phyloP scores from a whole-genome alignment of 1,140 invertebrate genomes.

The Streblospio benedicti region DNA sequence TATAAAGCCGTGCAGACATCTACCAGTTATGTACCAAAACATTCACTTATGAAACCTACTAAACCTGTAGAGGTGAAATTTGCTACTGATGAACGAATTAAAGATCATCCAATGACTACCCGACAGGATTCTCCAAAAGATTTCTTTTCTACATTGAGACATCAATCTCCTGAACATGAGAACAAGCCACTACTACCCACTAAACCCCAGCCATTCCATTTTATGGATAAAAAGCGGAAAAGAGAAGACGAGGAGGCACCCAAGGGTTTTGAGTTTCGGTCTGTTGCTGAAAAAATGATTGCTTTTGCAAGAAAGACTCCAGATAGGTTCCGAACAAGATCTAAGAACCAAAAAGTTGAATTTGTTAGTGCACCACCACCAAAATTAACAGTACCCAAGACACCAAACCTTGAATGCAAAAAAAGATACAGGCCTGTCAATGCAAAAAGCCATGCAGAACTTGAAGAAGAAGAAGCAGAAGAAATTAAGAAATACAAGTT shows the following conservation, averaged over 20 bases:
- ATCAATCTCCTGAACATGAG: neutral
- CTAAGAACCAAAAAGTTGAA: conserved; percentile 24
- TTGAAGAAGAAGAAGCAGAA: conserved; percentile 37
- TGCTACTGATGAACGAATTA: conserved; percentile 33
- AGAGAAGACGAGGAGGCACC: conserved; percentile 14
- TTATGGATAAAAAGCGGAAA: conserved; percentile 21
- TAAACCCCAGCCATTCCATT: conserved; percentile 30
- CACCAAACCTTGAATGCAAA: conserved; percentile 33
- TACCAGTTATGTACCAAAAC: conserved; percentile 12
- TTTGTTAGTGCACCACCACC: conserved; percentile 1
- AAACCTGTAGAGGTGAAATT: conserved; percentile 32
- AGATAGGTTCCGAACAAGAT: conserved; percentile 31
- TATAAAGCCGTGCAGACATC: conserved; percentile 25
- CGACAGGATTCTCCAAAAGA: conserved; percentile 16
- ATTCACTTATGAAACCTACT: conserved; percentile 22
- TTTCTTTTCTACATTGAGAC: neutral
- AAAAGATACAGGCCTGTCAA: conserved; percentile 26
- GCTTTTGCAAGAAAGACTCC: conserved; percentile 39
- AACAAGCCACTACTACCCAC: neutral
- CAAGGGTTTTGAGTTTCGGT: conserved; percentile 25
- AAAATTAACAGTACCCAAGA: conserved; percentile 30
- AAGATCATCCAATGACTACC: conserved; percentile 19
- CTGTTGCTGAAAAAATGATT: conserved; percentile 32
- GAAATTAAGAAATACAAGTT: conserved; percentile 42
- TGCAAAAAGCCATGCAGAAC: conserved; percentile 27